Base-by-base conservation (phyloP, 2,797 vertebrate genomes). In the Serranus cabrilla region DNA sequence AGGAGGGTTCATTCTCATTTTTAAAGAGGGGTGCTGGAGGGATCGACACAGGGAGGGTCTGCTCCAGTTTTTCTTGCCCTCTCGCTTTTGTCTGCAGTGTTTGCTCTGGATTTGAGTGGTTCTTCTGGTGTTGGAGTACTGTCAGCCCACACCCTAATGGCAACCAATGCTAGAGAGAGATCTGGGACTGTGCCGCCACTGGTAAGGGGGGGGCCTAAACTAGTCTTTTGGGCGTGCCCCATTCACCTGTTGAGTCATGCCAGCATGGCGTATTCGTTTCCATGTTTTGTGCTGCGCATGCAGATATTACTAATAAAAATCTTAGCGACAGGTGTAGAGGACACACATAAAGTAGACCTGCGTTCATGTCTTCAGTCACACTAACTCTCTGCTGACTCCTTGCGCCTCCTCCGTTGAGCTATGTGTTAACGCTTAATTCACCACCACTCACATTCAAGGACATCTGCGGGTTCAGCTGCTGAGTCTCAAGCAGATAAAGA, bases 201-300 rank as follows among this genome's bases (percentile, higher is more conserved):
- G 69, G 54, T 76, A 49, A 76, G 25, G 62, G 52, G 80, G 78
- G 80, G 82, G 83, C 39, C 68, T 79, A 55, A 81, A 84, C 80
- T 76, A 73, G 59, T 81, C 84, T 72, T 39, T 63, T 78, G 87
- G 94, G 94, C 14, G 92, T 92, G 92, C 54, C 80, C 39, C 55
- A 75, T 88, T 89, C 88, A 87, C 92, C 81, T 88, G 82, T 88
- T 88, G 90, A 94, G 87, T 94, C 95, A 93, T 83, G 89, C 90
- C 81, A 73, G 67, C 27, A 66, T 64, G 42, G 21, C 57, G 34
- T 43, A 77, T 74, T 87, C 78, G 78, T 79, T 69, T 20, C 46
- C 77, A 23, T 56, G 20, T 42, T 46, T 55, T 82, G 42, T 66
- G 34, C 78, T 70, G 59, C 31, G 18, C 62, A 14, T 21, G 52